Conservation (phyloP, 2,113 vertebrate genomes). For the Hylia prasina region DNA sequence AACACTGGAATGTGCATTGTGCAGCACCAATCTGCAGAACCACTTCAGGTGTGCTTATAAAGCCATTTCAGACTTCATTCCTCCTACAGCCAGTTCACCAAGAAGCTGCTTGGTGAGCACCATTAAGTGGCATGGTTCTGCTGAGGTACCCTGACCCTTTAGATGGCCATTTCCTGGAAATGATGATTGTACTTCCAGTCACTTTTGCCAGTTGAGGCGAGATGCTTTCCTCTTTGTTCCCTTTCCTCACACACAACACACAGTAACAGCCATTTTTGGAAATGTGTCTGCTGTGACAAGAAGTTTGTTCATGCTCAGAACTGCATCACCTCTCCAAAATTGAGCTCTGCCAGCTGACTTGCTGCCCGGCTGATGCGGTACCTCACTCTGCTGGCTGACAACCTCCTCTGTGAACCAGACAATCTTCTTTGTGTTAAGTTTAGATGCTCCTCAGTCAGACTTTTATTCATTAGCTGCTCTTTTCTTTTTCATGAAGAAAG, state of each 20-base stretch:
- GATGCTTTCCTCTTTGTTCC: not conserved
- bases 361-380: not conserved
- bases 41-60: not conserved
- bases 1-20: rapidly evolving
- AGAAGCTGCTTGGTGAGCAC: not conserved
- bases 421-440: not conserved
- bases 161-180: rapidly evolving
- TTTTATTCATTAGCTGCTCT: not conserved
- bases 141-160: not conserved
- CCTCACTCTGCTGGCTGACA: not conserved
- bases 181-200: rapidly evolving
- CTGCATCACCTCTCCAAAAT: not conserved
- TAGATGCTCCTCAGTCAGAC: not conserved
- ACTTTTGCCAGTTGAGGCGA: not conserved
- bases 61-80: not conserved
- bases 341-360: not conserved
- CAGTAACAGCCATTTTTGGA: not conserved
- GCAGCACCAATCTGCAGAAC: not conserved
- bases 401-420: not conserved
- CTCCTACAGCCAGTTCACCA: not conserved
- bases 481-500: conserved; percentile 24
- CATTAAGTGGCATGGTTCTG: not conserved
- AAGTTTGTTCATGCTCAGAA: not conserved
- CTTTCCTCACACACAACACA: not conserved
- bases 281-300: not conserved